Conservation (phyloP, 2,888 invertebrate genomes). For the Dryobota labecula region DNA sequence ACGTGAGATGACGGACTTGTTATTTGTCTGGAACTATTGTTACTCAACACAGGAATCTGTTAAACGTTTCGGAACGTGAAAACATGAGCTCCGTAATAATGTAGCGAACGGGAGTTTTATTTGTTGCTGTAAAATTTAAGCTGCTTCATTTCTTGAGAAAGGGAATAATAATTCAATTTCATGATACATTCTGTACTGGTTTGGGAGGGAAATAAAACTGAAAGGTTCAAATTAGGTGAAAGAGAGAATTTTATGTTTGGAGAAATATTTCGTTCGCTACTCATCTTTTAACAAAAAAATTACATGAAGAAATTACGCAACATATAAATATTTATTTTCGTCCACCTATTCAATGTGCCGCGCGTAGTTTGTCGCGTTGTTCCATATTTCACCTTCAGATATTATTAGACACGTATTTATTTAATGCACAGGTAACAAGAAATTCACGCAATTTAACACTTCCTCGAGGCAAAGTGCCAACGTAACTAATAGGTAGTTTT, state of each 20-base stretch:
- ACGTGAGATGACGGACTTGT: slow-evolving; percentile 76
- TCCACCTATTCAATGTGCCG: slow-evolving; percentile 16
- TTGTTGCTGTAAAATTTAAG: slow-evolving; percentile 18
- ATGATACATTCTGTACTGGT: background rate
- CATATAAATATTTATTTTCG: slow-evolving; percentile 26
- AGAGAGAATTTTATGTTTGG: background rate
- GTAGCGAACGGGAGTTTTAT: slow-evolving; percentile 27
- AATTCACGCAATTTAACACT: slow-evolving; percentile 56
- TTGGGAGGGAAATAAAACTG: background rate
- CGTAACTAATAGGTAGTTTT: slow-evolving; percentile 29
- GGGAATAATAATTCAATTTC: slow-evolving; percentile 1
- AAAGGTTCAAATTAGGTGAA: background rate
- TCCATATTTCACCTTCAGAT: slow-evolving; percentile 51
- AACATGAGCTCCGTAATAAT: slow-evolving; percentile 37
- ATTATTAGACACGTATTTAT: slow-evolving; percentile 53
- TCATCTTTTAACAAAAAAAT: background rate
- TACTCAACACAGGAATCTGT: slow-evolving; percentile 68
- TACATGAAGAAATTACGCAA: background rate
- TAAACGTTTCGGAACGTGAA: slow-evolving; percentile 63
- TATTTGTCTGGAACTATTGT: slow-evolving; percentile 69
- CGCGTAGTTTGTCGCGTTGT: slow-evolving; percentile 13
- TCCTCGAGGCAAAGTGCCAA: slow-evolving; percentile 61
- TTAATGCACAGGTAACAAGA: slow-evolving; percentile 52
- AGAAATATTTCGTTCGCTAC: background rate
- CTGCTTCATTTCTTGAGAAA: background rate